Conservation (phyloP, 1,140 invertebrate species). For the Zaprionus africanus region DNA sequence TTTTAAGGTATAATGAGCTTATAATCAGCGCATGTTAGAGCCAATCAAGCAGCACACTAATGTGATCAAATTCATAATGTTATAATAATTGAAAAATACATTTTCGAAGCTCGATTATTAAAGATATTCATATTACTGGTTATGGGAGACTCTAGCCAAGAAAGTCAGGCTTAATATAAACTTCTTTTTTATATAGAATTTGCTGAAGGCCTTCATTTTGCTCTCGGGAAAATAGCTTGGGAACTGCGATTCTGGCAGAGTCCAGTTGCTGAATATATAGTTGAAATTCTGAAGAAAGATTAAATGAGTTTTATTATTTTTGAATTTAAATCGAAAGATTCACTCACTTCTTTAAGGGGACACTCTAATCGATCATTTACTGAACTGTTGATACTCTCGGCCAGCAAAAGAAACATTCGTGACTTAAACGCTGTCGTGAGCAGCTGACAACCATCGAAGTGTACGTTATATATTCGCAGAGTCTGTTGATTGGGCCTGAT, state of each 20-base stretch:
- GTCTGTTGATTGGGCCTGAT: too few species aligned
- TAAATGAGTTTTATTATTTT: not conserved
- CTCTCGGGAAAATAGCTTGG: not conserved
- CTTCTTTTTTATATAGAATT: not conserved
- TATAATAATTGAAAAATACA: not conserved
- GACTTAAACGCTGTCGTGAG: too few species aligned
- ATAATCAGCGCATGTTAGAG: not conserved
- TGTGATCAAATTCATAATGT: conserved; percentile 3
- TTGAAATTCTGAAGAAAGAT: not conserved
- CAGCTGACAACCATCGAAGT: too few species aligned
- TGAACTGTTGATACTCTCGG: too few species aligned
- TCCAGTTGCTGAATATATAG: not conserved
- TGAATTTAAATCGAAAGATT: too few species aligned
- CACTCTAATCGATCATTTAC: too few species aligned
- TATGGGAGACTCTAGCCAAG: not conserved
- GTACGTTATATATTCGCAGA: too few species aligned
- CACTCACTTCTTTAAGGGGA: too few species aligned
- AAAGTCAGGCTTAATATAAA: not conserved
- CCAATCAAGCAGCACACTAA: not conserved
- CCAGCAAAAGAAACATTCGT: too few species aligned
- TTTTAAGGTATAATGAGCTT: conserved; percentile 6
- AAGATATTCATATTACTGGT: not conserved
- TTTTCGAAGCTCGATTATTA: not conserved
- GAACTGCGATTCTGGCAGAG: not conserved
- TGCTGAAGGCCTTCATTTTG: not conserved